Base-by-base conservation (phyloP, 2,888 invertebrate genomes). In the Drosophila aldrichi region DNA sequence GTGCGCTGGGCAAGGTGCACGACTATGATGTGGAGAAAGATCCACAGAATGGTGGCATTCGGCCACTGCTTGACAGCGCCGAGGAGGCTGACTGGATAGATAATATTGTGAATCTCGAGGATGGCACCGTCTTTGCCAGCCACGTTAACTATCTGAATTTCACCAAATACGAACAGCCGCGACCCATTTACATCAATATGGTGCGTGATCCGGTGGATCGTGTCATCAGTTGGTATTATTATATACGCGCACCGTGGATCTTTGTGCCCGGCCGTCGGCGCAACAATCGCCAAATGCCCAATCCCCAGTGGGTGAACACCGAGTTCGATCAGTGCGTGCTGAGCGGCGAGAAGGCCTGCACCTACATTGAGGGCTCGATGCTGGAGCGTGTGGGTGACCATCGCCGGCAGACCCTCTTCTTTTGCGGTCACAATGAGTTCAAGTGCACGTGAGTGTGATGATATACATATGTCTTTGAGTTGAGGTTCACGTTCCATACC, bases 161-260 rank as follows among this genome's bases (percentile, higher is more conserved):
- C 48, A 87, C 79, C 34, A 82, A 90, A 89, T 96, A 94, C 91
- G 95, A 96, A 55, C 94, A 95, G 81, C 96, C 96, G 0, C 95
- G 95, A 84, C 97, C 97, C 0, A 97, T 97, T 88, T 97, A 97
- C 93, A 95, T 98, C 81, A 98, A 98, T 93, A 94, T 98, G 90
- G 97, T 98, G 5, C 95, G 98, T 25, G 97, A 98, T 93, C 98
- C 98, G 0, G 96, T 98, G 29, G 98, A 98, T 91, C 94, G 97
- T 48, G 96, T 97, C 14, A 97, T 97, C 90, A 97, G 97, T 8
- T 97, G 97, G 97, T 97, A 97, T 92, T 97, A 97, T 93, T 97
- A 97, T 92, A 96, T 97, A 25, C 94, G 97, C 55, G 97, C 97
- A 0, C 97, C 97, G 0, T 97, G 97, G 97, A 96, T 97, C 92